Conservation (phyloP, 37 sponge, comb jelly and placozoan genomes). For the Mnemiopsis leidyi region DNA sequence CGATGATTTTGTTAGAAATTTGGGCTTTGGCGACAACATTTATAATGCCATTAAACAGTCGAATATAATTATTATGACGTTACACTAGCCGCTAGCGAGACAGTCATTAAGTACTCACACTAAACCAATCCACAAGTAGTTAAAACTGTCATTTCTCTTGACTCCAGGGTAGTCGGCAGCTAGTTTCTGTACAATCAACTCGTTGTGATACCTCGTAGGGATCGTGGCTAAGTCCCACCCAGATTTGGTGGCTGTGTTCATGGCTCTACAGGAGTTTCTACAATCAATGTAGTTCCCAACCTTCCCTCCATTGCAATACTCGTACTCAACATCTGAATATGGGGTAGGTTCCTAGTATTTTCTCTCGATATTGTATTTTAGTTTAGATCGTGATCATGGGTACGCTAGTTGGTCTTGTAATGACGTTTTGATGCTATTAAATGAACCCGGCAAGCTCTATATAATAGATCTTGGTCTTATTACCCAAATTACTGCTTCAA, state of each 20-base stretch:
- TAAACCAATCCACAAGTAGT: slow-evolving; percentile 43
- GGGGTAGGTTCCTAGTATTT: too few relatives aligned
- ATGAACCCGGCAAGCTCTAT: too few relatives aligned
- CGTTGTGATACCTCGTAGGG: slow-evolving; percentile 27
- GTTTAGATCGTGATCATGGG: too few relatives aligned
- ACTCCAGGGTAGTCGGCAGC: slow-evolving; percentile 1
- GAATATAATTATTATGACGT: not conserved
- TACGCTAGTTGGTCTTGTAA: too few relatives aligned
- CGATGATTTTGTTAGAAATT: too few relatives aligned
- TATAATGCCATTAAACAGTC: too few relatives aligned
- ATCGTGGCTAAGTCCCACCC: slow-evolving; percentile 39
- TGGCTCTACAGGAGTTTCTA: not conserved
- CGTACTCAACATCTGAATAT: slow-evolving; percentile 48
- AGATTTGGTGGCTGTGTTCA: not conserved
- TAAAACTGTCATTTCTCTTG: slow-evolving; percentile 38
- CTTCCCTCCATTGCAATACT: not conserved
- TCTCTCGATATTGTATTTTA: too few relatives aligned
- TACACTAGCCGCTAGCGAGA: too few relatives aligned
- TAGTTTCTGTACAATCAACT: not conserved
- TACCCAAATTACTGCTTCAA: too few relatives aligned
- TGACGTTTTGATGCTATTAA: too few relatives aligned
- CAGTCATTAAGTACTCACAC: not conserved
- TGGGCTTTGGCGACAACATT: too few relatives aligned
- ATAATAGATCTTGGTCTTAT: too few relatives aligned
- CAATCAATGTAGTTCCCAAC: slow-evolving; percentile 3